Percentiles rank a stretch among this genome's conserved stretches.
These are phyloP conservation scores for Indri indri DNA, from an alignment of 2,113 vertebrate species.

Conservation along the genomic window DNA sequence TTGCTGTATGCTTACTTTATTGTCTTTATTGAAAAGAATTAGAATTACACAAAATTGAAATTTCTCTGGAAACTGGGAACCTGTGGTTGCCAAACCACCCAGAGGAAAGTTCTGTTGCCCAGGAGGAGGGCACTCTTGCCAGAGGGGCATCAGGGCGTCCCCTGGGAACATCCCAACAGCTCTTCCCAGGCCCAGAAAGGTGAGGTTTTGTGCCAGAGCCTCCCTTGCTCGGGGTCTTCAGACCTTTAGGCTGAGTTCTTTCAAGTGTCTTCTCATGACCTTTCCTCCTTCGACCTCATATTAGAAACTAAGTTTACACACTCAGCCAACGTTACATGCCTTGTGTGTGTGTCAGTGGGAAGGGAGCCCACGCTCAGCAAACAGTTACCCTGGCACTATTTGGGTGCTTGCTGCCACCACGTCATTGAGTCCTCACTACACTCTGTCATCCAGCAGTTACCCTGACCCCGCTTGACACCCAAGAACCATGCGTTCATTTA, in stretches of 20 bases:
- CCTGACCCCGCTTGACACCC: background rate
- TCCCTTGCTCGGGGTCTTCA: background rate
- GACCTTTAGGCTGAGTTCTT: background rate
- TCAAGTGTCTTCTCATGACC: background rate
- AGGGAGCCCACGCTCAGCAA: accelerated
- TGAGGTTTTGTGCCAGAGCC: background rate
- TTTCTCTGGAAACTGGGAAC: background rate
- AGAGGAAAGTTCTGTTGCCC: background rate
- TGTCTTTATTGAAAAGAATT: background rate
- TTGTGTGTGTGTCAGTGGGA: too few species aligned
- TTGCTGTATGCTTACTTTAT: background rate
- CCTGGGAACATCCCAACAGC: background rate
- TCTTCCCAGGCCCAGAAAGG: background rate
- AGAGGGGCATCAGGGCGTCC: background rate
- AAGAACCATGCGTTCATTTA: background rate
- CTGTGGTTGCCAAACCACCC: background rate
- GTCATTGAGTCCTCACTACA: too few species aligned
- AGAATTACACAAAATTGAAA: background rate
- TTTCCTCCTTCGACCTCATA: background rate
- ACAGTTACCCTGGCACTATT: accelerated
- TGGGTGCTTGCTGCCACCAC: accelerated
- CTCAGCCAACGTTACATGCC: accelerated
- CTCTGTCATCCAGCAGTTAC: background rate
- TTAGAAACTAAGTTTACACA: background rate
- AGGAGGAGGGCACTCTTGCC: background rate